Conservation (phyloP, 2,113 vertebrate genomes). For the Monarcha castaneiventris region DNA sequence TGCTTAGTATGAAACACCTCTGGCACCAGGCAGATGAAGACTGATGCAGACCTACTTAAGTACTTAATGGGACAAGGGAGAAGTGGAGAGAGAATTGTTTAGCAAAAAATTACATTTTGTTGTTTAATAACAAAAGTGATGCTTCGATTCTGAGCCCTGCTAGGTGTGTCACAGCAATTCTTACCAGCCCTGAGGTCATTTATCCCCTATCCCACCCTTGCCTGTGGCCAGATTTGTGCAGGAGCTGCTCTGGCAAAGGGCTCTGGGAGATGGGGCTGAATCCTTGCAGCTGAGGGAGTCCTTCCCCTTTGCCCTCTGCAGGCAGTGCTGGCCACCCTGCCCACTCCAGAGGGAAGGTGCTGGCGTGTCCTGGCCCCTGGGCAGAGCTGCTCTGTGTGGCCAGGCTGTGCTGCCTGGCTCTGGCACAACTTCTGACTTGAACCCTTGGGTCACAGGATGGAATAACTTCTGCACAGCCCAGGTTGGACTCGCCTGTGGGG, state of each 20-base stretch:
- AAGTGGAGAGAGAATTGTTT: neutral
- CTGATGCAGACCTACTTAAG: neutral
- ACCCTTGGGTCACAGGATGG: neutral
- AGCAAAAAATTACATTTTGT: neutral
- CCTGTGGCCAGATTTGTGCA: neutral
- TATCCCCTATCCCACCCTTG: rapidly evolving
- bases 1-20: neutral
- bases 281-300: neutral
- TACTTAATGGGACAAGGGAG: neutral
- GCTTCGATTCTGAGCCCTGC: neutral
- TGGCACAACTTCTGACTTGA: neutral
- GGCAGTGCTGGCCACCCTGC: neutral
- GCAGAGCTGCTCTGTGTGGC: neutral
- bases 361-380: neutral
- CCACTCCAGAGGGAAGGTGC: neutral
- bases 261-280: neutral
- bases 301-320: neutral
- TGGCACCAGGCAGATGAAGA: neutral
- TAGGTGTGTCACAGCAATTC: neutral
- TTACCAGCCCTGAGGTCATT: neutral
- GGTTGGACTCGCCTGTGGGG: neutral
- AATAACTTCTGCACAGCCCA: neutral
- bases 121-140: neutral
- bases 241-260: neutral
- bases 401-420: neutral